Percentiles rank a stretch among this genome's conserved stretches.
Evolutionary conservation across 2,888 invertebrate genomes (phyloP).

Genomic region (Epirrhoe alternata): DNA sequence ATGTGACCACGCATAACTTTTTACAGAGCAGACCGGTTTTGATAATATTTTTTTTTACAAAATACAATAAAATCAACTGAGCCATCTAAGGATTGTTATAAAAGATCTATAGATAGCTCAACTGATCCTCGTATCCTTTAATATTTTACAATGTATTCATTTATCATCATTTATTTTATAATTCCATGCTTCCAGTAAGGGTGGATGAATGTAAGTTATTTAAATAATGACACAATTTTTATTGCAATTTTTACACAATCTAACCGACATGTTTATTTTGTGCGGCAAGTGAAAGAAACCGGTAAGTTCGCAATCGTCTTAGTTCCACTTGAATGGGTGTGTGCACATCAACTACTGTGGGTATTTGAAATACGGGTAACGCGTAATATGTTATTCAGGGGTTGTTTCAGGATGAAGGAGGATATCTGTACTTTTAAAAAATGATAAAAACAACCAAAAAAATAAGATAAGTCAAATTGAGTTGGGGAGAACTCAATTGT

Average conservation of each 20-base stretch:
- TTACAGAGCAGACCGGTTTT: too few species aligned
- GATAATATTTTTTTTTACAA: too few species aligned
- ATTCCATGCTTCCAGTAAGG: slow-evolving; percentile 59
- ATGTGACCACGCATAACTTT: too few species aligned
- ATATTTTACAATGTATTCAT: neutral
- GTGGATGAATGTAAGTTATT: slow-evolving; percentile 56
- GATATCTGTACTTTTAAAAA: too few species aligned
- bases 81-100: too few species aligned
- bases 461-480: too few species aligned
- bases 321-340: slow-evolving; percentile 6
- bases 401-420: too few species aligned
- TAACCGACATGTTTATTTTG: slow-evolving; percentile 24
- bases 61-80: too few species aligned
- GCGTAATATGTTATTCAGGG: too few species aligned
- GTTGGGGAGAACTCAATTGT: too few species aligned
- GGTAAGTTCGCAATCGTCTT: slow-evolving; percentile 31
- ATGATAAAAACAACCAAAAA: too few species aligned
- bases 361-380: neutral
- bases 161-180: slow-evolving; percentile 15
- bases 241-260: neutral
- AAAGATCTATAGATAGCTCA: neutral
- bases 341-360: neutral
- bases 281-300: slow-evolving; percentile 37
- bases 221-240: neutral
- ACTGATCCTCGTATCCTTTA: neutral